phyloP scores from a whole-genome alignment of 2,797 vertebrate species.

The Helostoma temminkii region DNA sequence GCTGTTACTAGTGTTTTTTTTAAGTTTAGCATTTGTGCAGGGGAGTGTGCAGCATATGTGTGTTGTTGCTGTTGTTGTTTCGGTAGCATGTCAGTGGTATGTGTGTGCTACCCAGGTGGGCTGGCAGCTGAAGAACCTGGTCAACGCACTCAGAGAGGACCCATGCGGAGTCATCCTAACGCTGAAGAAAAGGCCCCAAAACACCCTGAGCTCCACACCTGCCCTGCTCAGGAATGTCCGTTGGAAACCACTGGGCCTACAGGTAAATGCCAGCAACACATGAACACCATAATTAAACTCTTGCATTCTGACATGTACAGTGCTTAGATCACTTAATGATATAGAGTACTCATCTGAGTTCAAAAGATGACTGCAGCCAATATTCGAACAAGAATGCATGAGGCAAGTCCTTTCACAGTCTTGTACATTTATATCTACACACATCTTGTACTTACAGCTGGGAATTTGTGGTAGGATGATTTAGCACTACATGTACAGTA shows the following conservation, averaged over 20 bases:
- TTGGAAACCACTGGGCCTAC: conserved; percentile 92
- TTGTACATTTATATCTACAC: not conserved
- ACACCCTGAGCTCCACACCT: conserved; percentile 89
- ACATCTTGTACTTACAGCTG: not conserved
- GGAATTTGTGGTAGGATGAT: not conserved
- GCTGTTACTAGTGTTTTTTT: too few species aligned
- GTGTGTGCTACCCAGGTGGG: conserved; percentile 84
- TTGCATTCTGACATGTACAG: not conserved
- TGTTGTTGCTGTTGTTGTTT: conserved; percentile 35
- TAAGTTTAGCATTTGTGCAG: not conserved
- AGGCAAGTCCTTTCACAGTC: not conserved
- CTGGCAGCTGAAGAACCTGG: conserved; percentile 93
- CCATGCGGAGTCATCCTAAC: conserved; percentile 91
- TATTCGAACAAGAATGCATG: not conserved
- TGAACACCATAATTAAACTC: not conserved
- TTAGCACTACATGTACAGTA: conserved; percentile 12
- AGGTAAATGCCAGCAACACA: conserved; percentile 78
- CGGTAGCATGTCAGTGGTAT: conserved; percentile 30
- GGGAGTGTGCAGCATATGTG: conserved; percentile 11
- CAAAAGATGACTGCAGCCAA: not conserved
- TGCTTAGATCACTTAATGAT: not conserved
- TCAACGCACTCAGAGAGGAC: conserved; percentile 91
- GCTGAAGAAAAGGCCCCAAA: conserved; percentile 91
- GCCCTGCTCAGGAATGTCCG: conserved; percentile 91
- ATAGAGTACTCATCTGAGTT: not conserved